These are phyloP conservation scores for Abrostola tripartita DNA, from an alignment of 2,888 invertebrate genomes.

Conservation along the genomic window DNA sequence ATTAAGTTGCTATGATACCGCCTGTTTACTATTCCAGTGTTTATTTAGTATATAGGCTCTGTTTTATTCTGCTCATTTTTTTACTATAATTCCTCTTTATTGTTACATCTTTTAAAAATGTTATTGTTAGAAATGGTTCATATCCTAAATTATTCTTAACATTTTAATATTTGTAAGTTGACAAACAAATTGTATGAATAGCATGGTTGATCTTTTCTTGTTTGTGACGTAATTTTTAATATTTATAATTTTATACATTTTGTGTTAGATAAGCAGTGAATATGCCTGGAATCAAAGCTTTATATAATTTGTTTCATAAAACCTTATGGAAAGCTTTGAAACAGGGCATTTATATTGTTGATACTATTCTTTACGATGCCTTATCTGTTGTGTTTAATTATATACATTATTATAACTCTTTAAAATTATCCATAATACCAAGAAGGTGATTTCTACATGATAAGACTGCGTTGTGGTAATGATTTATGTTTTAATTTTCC, in stretches of 20 bases:
- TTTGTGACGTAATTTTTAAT: conserved; percentile 25
- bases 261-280: conserved; percentile 28
- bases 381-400: conserved; percentile 10
- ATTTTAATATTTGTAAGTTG: neutral
- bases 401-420: conserved; percentile 3
- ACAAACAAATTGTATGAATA: conserved; percentile 21
- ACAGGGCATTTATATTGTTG: conserved; percentile 18
- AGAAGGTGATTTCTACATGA: neutral
- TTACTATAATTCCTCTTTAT: conserved; percentile 26
- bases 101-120: conserved; percentile 24
- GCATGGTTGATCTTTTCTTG: conserved; percentile 19
- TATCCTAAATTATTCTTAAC: too few species aligned
- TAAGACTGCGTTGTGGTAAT: neutral
- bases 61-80: conserved; percentile 24
- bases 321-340: conserved; percentile 7
- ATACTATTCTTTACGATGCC: conserved; percentile 11
- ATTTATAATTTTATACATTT: conserved; percentile 5
- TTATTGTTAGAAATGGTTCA: conserved; percentile 10
- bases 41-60: conserved; percentile 37
- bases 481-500: conserved; percentile 48
- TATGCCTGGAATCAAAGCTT: conserved; percentile 23
- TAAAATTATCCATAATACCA: conserved; percentile 1
- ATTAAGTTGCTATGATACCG: conserved; percentile 45
- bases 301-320: conserved; percentile 13
- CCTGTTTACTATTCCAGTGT: conserved; percentile 53